Base-by-base conservation (phyloP, 1,140 invertebrate species). In the Galendromus occidentalis region DNA sequence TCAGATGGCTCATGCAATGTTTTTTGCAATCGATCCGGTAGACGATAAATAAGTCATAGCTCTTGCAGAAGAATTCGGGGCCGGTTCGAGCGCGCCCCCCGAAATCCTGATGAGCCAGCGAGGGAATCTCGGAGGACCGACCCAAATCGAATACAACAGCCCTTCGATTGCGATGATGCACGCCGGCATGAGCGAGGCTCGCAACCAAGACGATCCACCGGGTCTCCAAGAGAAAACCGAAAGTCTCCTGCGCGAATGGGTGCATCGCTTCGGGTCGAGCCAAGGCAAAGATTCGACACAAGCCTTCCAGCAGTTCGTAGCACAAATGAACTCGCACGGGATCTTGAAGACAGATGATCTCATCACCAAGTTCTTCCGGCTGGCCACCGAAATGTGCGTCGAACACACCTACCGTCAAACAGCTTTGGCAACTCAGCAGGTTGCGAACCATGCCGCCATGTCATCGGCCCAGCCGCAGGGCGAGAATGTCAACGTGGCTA, bases 311-410 rank as follows among this genome's bases (percentile, higher is more conserved):
- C 77, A 87, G 63, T 95, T 97, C 76, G 90, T 97, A 0, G 87
- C 92, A 71, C 79, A 83, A 76, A 93, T 98, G 91, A 95, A 95
- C 72, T 82, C 88, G 66, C 90, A 95, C 70, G 94, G 94, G 2
- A 92, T 98, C 55, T 76, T 98, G 14, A 96, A 97, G 74, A 94
- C 91, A 0, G 96, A 99, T 72, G 94, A 99, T 74, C 80, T 94
- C 67, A 95, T 98, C 64, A 93, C 91, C 0, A 77, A 93, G 67
- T 98, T 99, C 78, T 98, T 99, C 80, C 84, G 94, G 29, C 83
- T 96, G 20, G 93, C 90, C 63, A 94, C 91, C 0, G 91, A 97
- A 74, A 86, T 97, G 80, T 97, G 94, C 75, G 88, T 96, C 0
- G 92, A 98, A 72, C 82, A 93, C 51, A 91, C 91, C 63, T 95